phyloP scores from a whole-genome alignment of 1,140 invertebrate genomes.

The Leptinotarsa texana region DNA sequence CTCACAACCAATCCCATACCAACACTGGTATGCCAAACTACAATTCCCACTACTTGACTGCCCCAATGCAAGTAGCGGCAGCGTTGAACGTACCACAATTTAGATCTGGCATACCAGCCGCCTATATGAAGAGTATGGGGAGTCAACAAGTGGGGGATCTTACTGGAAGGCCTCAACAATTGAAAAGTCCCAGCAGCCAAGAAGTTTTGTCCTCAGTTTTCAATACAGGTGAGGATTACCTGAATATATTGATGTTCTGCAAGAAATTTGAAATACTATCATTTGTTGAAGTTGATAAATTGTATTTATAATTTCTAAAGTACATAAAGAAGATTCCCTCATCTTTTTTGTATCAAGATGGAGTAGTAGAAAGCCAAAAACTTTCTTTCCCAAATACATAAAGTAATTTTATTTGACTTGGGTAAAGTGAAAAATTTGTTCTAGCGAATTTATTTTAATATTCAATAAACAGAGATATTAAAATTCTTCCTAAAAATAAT shows the following conservation, averaged over 20 bases:
- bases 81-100: constrained; percentile 45
- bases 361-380: too few relatives aligned
- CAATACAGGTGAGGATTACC: constrained; percentile 48
- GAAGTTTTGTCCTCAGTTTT: constrained; percentile 53
- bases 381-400: too few relatives aligned
- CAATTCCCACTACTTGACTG: constrained; percentile 44
- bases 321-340: too few relatives aligned
- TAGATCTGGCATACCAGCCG: constrained; percentile 38
- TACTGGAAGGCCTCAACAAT: constrained; percentile 46
- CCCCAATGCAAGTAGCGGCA: constrained; percentile 47
- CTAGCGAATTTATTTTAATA: too few relatives aligned
- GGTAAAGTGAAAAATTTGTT: too few relatives aligned
- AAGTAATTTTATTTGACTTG: too few relatives aligned
- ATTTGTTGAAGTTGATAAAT: too few relatives aligned
- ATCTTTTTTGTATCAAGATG: too few relatives aligned
- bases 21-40: constrained; percentile 49
- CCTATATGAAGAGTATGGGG: constrained; percentile 49
- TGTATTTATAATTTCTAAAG: too few relatives aligned
- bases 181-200: constrained; percentile 53
- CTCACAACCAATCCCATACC: constrained; percentile 51
- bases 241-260: background rate
- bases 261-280: background rate
- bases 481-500: too few relatives aligned
- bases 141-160: constrained; percentile 42
- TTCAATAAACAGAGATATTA: too few relatives aligned